Base-by-base conservation (phyloP, 2,113 vertebrate genomes). In the Rhynchomys soricoides region DNA sequence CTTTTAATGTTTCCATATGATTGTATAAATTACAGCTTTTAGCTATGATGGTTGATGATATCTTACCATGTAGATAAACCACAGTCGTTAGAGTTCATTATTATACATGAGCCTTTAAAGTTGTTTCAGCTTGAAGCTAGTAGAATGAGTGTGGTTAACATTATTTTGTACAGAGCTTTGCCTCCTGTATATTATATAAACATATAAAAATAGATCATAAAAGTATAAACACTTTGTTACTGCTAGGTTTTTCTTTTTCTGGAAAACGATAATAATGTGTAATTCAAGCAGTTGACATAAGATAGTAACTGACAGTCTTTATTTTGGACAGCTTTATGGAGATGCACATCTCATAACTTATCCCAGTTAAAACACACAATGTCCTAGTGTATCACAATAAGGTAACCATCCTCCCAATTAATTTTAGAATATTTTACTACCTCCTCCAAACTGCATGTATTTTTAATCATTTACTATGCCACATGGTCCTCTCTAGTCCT, bases 101-200 rank as follows among this genome's bases (percentile, higher is more conserved):
- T 82, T 87, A 45, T 19, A 87, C 4, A 73, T 89, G n/a, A 62
- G 24, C 22, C 7, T 22, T 89, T 95, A 90, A 92, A 70, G 55
- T 95, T 40, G 79, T 81, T 95, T 66, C 34, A 91, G n/a, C 34
- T 78, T 90, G 74, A 91, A 92, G 75, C 21, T 81, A 71, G 52
- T 77, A 91, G 52, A 85, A 94, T 64, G 78, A 50, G 12, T 79
- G 3, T 91, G 24, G 37, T 62, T 96, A 89, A 19, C 13, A 70
- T 66, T 48, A 70, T 75, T 88, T n/a, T 90, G 96, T 11, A 78
- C 1, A 34, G 73, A 86, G 9, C 34, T 86, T 95, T 68, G 13
- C 78, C 83, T 94, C 13, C 24, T 71, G 94, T 94, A 93, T 40
- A 40, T 82, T 57, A 24, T 81, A 86, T 83, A 92, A 94, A 89